Percentiles rank a stretch among this genome's conserved stretches.
Evolutionary conservation across 2,797 vertebrate species (phyloP).

Genomic region (Darevskia mixta): DNA sequence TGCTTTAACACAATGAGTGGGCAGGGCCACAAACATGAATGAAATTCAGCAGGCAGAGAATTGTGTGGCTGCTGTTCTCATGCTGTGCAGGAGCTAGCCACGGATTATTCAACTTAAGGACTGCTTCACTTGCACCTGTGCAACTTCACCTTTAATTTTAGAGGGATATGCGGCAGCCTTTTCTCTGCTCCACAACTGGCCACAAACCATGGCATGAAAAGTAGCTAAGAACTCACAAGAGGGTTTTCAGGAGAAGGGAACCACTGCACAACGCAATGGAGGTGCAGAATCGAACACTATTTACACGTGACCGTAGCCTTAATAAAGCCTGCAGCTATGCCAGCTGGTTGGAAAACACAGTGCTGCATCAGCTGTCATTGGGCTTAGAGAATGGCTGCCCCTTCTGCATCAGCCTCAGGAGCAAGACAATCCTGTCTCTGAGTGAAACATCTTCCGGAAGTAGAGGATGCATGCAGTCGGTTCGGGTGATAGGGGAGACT

Average conservation of each 20-base stretch:
- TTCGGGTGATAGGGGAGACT: background rate
- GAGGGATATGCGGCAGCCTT: accelerated
- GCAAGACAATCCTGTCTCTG: constrained; percentile 37
- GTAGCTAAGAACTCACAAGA: constrained; percentile 12
- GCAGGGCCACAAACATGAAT: background rate
- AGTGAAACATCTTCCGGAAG: constrained; percentile 29
- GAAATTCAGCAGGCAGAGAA: constrained; percentile 17
- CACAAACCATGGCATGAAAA: background rate
- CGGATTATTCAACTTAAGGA: constrained; percentile 17
- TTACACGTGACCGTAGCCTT: background rate
- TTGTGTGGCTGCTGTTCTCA: constrained; percentile 26
- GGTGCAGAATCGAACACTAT: accelerated
- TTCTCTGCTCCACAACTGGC: background rate
- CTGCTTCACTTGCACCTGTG: constrained; percentile 39
- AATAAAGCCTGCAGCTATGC: background rate
- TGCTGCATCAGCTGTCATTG: constrained; percentile 3
- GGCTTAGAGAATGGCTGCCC: constrained; percentile 25
- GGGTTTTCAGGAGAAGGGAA: constrained; percentile 25
- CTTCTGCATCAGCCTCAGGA: constrained; percentile 22
- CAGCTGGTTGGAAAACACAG: background rate
- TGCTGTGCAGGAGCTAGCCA: constrained; percentile 10
- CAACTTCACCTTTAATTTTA: constrained; percentile 35
- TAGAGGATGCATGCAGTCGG: background rate
- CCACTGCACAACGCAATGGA: constrained; percentile 36
- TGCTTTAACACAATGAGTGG: constrained; percentile 6